phyloP scores from a whole-genome alignment of 2,113 vertebrate genomes.

The Antennarius striatus region DNA sequence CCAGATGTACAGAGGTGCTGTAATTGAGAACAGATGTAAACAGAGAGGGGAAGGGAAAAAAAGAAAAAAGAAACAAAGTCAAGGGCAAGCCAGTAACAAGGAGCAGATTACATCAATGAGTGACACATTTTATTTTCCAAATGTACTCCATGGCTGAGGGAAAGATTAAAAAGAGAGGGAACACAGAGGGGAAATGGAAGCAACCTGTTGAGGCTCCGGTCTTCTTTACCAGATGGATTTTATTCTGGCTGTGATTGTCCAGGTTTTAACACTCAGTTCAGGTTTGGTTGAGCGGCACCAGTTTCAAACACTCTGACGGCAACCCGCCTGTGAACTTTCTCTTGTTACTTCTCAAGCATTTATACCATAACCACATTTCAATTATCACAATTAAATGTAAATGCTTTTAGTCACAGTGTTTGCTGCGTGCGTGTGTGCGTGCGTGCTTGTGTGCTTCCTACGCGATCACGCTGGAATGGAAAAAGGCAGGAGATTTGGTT shows the following conservation, averaged over 20 bases:
- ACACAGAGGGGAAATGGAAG: conserved; percentile 7
- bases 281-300: too few relatives aligned
- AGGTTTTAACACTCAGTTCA: conserved; percentile 33
- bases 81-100: conserved; percentile 45
- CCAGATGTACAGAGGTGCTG: conserved; percentile 17
- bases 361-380: conserved; percentile 34
- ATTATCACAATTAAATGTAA: conserved; percentile 10
- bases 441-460: conserved; percentile 21
- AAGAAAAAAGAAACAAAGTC: conserved; percentile 30
- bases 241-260: conserved; percentile 30
- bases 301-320: too few relatives aligned
- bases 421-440: conserved; percentile 20
- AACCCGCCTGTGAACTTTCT: conserved; percentile 3
- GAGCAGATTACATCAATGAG: conserved; percentile 49
- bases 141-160: conserved; percentile 37
- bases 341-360: conserved; percentile 30
- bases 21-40: conserved; percentile 66
- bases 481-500: conserved; percentile 16
- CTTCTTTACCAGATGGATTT: conserved; percentile 55
- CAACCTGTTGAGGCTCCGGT: conserved; percentile 47
- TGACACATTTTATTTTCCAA: conserved; percentile 73
- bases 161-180: conserved; percentile 24
- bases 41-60: conserved; percentile 9
- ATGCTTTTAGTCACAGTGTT: too few relatives aligned
- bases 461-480: conserved; percentile 1